Conservation (phyloP, 2,888 invertebrate genomes). For the Chironomus riparius region DNA sequence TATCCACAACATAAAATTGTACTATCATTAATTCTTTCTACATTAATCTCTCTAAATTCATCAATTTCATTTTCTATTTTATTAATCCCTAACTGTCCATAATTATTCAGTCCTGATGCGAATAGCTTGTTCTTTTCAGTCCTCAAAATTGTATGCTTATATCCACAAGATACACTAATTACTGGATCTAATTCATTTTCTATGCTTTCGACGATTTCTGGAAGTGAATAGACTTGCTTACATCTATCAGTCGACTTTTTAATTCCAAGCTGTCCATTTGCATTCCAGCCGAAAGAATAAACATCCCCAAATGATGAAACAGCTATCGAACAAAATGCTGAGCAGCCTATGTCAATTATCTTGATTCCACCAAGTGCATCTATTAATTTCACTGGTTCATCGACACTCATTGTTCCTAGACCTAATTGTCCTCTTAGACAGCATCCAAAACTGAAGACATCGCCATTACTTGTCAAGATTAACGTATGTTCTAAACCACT, state of each 20-base stretch:
- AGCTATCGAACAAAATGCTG: conserved; percentile 73
- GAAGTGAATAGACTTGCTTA: conserved; percentile 28
- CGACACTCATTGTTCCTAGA: conserved; percentile 56
- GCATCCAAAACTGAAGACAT: conserved; percentile 7
- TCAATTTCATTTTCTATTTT: conserved; percentile 33
- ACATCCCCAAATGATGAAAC: conserved; percentile 64
- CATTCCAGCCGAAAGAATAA: conserved; percentile 84
- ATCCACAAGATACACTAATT: conserved; percentile 54
- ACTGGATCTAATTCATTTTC: conserved; percentile 29
- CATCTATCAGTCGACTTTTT: conserved; percentile 30
- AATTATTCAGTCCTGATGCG: conserved; percentile 69
- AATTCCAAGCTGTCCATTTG: conserved; percentile 69
- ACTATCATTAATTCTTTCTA: neutral
- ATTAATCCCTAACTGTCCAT: conserved; percentile 59
- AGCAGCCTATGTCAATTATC: conserved; percentile 56
- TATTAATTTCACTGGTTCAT: conserved; percentile 51
- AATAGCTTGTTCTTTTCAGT: conserved; percentile 56
- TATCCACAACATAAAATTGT: neutral
- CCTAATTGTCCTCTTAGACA: conserved; percentile 63
- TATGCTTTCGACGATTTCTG: conserved; percentile 30
- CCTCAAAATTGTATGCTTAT: conserved; percentile 57
- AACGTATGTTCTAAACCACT: neutral
- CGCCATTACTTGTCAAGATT: neutral
- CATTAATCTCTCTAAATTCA: conserved; percentile 1
- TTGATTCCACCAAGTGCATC: conserved; percentile 61